Base-by-base conservation (phyloP, 92 coral and sea anemone genomes). In the Zoanthus sociatus region DNA sequence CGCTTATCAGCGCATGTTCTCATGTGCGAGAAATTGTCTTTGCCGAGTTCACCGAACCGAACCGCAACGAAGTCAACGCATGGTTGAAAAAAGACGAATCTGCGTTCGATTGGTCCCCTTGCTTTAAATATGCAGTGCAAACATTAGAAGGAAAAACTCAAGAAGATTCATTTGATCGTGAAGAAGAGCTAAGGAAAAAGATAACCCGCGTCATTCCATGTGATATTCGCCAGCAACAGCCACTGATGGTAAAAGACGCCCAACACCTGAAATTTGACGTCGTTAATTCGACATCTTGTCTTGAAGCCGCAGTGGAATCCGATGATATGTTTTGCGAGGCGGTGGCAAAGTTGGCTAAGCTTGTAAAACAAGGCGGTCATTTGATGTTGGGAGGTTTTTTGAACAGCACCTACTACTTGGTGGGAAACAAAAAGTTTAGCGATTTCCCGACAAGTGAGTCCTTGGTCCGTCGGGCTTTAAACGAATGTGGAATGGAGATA, bases 1-100 rank as follows among this genome's bases (percentile, higher is more conserved):
- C 42, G 1, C 42, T 33, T 33, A 33, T 33, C 42, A 33, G 42
- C 42, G 42, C 94, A 58, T 82, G 78, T 64, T 91, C 93, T 2
- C 82, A 86, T 48, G 88, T 92, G 17, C 69, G 82, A 55, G 91
- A 89, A 18, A 93, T 91, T 5, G 86, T 91, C 33, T 91, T 91
- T 83, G 70, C 94, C 16, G 96, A 93, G 68, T 88, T 82, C 90
- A 88, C 81, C 7, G 89, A 88, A 63, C 72, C 82, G 21, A 90
- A 86, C 73, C 91, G 96, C 4, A 74, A 83, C 73, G 94, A 87
- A 6, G 90, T 90, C 9, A 83, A 83, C 18, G 87, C 71, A 4
- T 93, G 94, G 94, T 60, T 37, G n/a, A 76, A 61, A 37, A 87
- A 83, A 12, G 50, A 64, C 1, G 83, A 73, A 1, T 84, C 89